A percentile compares a stretch with the other conserved stretches of the same genome.
Conservation (phyloP, 23 tunicate species). For the Corella eumyota region DNA sequence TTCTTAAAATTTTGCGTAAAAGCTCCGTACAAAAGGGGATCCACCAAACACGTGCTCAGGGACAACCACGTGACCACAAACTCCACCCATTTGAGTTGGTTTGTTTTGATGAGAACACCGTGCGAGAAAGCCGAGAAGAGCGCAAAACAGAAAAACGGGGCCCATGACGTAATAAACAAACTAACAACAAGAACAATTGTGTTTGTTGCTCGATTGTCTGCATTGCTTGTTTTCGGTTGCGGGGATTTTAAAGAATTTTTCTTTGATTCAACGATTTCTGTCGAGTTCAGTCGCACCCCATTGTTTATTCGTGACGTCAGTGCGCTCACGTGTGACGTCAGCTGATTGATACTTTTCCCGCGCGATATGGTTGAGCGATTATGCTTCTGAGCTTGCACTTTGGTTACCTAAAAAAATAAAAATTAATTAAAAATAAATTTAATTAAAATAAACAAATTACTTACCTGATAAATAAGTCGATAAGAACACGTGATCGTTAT, state of each 20-base stretch:
- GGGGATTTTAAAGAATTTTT: slow-evolving; percentile 1
- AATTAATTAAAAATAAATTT: too few relatives aligned
- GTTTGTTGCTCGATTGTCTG: slow-evolving; percentile 33
- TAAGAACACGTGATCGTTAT: slow-evolving; percentile 27
- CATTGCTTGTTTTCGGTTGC: slow-evolving; percentile 7
- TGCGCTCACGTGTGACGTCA: too few relatives aligned
- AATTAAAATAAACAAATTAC: too few relatives aligned
- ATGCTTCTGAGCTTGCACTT: slow-evolving; percentile 22
- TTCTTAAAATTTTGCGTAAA: slow-evolving; percentile 39
- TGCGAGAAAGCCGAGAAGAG: slow-evolving; percentile 7
- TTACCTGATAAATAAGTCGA: slow-evolving; percentile 41
- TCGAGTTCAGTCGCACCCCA: too few relatives aligned
- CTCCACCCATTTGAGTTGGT: slow-evolving; percentile 32
- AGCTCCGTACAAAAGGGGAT: slow-evolving; percentile 68
- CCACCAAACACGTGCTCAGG: slow-evolving; percentile 49
- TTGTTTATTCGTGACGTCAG: too few relatives aligned
- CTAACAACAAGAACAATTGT: slow-evolving; percentile 33
- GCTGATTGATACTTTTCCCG: slow-evolving; percentile 23
- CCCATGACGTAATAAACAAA: slow-evolving; percentile 29
- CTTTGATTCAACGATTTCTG: background rate
- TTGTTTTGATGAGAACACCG: background rate
- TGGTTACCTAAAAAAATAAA: slow-evolving; percentile 29
- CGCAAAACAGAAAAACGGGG: slow-evolving; percentile 30
- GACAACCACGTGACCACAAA: slow-evolving; percentile 69
- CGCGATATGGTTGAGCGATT: slow-evolving; percentile 12